Conservation (phyloP, 2,797 vertebrate genomes). For the Pipistrellus kuhlii region DNA sequence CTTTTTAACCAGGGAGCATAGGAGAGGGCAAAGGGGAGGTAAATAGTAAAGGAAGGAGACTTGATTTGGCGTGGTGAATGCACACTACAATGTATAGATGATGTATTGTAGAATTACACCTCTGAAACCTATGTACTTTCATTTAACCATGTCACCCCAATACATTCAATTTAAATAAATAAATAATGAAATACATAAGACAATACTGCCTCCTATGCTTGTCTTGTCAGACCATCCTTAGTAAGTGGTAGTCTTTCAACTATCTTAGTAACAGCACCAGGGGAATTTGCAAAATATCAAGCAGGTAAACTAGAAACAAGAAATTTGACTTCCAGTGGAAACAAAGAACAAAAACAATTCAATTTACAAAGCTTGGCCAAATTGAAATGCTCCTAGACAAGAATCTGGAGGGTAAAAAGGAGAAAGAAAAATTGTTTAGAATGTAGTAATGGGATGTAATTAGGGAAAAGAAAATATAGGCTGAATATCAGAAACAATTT, state of each 20-base stretch:
- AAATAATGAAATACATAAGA: background rate
- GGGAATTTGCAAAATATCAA: constrained; percentile 61
- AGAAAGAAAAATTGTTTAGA: constrained; percentile 84
- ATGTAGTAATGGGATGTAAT: constrained; percentile 86
- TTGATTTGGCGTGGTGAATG: background rate
- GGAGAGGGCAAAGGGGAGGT: background rate
- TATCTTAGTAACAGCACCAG: constrained; percentile 24
- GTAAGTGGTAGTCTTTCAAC: constrained; percentile 20
- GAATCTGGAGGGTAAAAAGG: constrained; percentile 83
- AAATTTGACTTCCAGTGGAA: constrained; percentile 61
- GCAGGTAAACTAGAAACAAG: constrained; percentile 47
- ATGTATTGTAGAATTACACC: background rate
- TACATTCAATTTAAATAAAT: background rate
- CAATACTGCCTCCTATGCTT: background rate
- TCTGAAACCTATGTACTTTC: background rate
- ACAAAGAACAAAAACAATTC: constrained; percentile 59
- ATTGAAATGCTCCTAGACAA: constrained; percentile 78
- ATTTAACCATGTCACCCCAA: background rate
- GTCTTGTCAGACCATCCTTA: constrained; percentile 2
- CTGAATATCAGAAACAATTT: constrained; percentile 86
- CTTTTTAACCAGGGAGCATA: too few relatives aligned
- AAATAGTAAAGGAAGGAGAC: background rate
- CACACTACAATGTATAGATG: background rate
- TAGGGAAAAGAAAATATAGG: constrained; percentile 86
- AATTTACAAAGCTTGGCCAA: constrained; percentile 71